A percentile compares a stretch with the other conserved stretches of the same genome.
These are phyloP conservation scores for Hirtodrosophila trivittata DNA, from an alignment of 2,888 invertebrate genomes.

Conservation along the genomic window DNA sequence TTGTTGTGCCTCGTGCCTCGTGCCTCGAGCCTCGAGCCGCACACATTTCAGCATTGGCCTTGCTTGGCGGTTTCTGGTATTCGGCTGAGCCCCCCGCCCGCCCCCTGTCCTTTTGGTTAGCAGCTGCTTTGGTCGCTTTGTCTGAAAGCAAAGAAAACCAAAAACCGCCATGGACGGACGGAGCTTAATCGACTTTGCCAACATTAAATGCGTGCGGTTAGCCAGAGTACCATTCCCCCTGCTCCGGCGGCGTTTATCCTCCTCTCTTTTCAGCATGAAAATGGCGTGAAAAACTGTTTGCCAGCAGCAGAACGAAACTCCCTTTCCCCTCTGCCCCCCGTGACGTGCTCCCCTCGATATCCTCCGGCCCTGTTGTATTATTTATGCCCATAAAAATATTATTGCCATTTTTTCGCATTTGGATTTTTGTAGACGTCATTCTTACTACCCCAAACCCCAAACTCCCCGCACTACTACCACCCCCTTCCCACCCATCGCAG, in stretches of 20 bases:
- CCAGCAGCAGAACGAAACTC: constrained; percentile 10
- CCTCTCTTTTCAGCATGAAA: constrained; percentile 49
- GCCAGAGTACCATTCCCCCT: constrained; percentile 28
- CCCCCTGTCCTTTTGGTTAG: constrained; percentile 19
- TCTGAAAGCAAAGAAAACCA: constrained; percentile 31
- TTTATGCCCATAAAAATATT: constrained; percentile 78
- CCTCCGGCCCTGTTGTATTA: constrained; percentile 52
- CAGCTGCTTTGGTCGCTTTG: constrained; percentile 45
- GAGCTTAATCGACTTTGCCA: constrained; percentile 74
- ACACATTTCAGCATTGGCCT: constrained; percentile 19
- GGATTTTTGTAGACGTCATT: constrained; percentile 63
- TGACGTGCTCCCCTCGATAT: not conserved
- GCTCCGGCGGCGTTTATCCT: constrained; percentile 1
- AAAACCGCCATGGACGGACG: constrained; percentile 34
- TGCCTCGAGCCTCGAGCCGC: not conserved
- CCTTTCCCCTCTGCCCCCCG: constrained; percentile 5
- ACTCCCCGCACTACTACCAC: constrained; percentile 5
- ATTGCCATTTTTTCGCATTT: constrained; percentile 78
- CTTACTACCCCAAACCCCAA: not conserved
- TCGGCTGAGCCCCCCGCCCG: not conserved
- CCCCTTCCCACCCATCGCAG: not conserved
- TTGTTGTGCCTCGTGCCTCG: constrained; percentile 19
- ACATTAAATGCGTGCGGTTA: constrained; percentile 77
- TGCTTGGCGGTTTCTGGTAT: constrained; percentile 18
- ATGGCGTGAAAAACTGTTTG: constrained; percentile 71